These are phyloP conservation scores for Brachionus calyciflorus DNA, from an alignment of 1,140 invertebrate genomes.

Conservation along the genomic window DNA sequence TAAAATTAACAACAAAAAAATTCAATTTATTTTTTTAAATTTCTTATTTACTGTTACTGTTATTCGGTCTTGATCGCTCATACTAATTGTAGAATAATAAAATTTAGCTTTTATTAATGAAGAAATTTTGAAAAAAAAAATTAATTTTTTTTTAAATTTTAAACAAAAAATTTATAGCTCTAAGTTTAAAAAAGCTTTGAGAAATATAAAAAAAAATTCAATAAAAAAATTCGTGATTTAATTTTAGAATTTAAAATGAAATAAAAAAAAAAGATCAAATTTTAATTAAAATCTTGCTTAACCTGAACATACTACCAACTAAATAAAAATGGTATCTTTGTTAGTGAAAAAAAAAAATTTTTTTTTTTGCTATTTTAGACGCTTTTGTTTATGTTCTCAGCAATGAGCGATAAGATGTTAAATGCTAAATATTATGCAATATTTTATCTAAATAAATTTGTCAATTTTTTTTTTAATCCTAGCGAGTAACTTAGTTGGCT, in stretches of 20 bases:
- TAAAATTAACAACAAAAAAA: too few relatives aligned
- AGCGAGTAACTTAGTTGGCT: neutral
- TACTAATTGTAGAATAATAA: neutral
- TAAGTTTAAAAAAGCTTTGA: too few relatives aligned
- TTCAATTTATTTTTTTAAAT: too few relatives aligned
- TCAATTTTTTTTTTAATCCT: constrained; percentile 10
- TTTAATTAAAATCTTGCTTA: constrained; percentile 2
- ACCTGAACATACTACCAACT: too few relatives aligned
- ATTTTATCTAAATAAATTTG: constrained; percentile 34
- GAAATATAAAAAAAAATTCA: neutral
- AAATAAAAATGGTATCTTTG: neutral
- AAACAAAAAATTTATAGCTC: constrained; percentile 22
- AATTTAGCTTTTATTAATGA: constrained; percentile 7
- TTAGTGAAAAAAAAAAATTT: neutral
- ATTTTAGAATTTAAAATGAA: neutral
- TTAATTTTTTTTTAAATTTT: neutral
- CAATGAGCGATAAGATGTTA: constrained; percentile 1
- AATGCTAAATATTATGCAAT: constrained; percentile 18
- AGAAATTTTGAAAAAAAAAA: neutral
- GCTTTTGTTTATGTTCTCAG: constrained; percentile 38
- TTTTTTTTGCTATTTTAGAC: neutral
- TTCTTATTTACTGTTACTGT: neutral
- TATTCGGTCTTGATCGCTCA: constrained; percentile 28
- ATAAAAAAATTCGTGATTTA: neutral
- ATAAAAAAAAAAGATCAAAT: constrained; percentile 11